Conservation (phyloP, 2,797 vertebrate genomes). For the Lithobates pipiens region DNA sequence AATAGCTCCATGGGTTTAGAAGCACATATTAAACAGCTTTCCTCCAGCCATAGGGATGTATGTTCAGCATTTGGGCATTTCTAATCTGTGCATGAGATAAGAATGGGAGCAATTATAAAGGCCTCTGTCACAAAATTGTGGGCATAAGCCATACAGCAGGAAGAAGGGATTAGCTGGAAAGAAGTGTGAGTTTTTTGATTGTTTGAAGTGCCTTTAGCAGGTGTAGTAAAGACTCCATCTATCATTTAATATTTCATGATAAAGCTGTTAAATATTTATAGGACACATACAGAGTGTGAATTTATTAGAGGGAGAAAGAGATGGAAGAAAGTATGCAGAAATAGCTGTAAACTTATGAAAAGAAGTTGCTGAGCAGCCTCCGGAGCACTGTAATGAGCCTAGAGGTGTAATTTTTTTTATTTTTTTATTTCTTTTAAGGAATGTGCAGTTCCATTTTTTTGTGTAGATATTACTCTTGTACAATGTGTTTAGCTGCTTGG, state of each 20-base stretch:
- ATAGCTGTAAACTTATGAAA: conserved; percentile 33
- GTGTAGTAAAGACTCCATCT: conserved; percentile 57
- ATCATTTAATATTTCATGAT: conserved; percentile 61
- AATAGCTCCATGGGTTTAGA: conserved; percentile 14
- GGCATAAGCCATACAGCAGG: conserved; percentile 5
- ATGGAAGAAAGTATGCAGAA: conserved; percentile 41
- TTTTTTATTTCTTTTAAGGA: not conserved
- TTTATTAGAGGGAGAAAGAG: conserved; percentile 39
- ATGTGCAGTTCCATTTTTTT: not conserved
- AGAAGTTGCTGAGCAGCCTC: conserved; percentile 12
- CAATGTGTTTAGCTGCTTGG: too few species aligned
- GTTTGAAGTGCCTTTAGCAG: conserved; percentile 57
- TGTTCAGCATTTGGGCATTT: conserved; percentile 26
- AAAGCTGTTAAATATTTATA: conserved; percentile 58
- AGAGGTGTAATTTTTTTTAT: not conserved
- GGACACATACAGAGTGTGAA: conserved; percentile 49
- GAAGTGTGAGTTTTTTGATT: conserved; percentile 44
- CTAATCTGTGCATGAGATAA: conserved; percentile 33
- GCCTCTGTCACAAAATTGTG: conserved; percentile 24
- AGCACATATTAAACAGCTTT: conserved; percentile 22
- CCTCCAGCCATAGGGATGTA: conserved; percentile 1
- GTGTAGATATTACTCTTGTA: too few species aligned
- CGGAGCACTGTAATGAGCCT: not conserved
- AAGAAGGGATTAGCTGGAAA: conserved; percentile 29
- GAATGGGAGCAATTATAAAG: conserved; percentile 35